Evolutionary conservation across 2,888 invertebrate genomes (phyloP).

Genomic region (Muscina levida): DNA sequence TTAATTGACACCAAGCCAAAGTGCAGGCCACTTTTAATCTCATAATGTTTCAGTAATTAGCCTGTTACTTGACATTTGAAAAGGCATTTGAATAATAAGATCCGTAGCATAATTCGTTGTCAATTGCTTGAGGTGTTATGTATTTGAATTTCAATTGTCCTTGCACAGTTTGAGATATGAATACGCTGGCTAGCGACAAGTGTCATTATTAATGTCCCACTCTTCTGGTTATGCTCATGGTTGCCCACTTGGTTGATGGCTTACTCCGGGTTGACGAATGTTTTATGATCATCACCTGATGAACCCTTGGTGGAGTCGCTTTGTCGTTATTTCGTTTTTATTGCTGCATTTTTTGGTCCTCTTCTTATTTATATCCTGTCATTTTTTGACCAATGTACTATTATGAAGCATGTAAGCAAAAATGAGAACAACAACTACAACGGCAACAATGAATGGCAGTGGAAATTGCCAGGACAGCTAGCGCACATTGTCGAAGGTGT

Average conservation of each 20-base stretch:
- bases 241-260: constrained; percentile 58
- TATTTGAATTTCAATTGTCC: no score
- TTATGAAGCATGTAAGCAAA: constrained; percentile 52
- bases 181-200: constrained; percentile 1
- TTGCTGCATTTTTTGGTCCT: constrained; percentile 12
- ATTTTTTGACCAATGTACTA: constrained; percentile 42
- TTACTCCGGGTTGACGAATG: constrained; percentile 40
- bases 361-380: constrained; percentile 48
- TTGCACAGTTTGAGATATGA: neutral
- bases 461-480: no score
- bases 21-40: no score
- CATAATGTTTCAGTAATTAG: no score
- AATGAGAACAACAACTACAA: constrained; percentile 11
- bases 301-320: constrained; percentile 29
- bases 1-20: no score
- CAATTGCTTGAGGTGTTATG: neutral
- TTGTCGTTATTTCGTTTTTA: constrained; percentile 32
- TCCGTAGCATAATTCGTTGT: constrained; percentile 14
- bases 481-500: constrained; percentile 57
- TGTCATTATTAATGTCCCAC: constrained; percentile 30
- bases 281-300: constrained; percentile 63
- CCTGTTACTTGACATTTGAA: no score
- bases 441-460: constrained; percentile 20
- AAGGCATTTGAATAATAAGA: no score
- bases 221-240: constrained; percentile 4